A percentile compares a stretch with the other conserved stretches of the same genome.
These are phyloP conservation scores for Hycleus cichorii DNA, from an alignment of 1,140 invertebrate genomes.

Conservation along the genomic window DNA sequence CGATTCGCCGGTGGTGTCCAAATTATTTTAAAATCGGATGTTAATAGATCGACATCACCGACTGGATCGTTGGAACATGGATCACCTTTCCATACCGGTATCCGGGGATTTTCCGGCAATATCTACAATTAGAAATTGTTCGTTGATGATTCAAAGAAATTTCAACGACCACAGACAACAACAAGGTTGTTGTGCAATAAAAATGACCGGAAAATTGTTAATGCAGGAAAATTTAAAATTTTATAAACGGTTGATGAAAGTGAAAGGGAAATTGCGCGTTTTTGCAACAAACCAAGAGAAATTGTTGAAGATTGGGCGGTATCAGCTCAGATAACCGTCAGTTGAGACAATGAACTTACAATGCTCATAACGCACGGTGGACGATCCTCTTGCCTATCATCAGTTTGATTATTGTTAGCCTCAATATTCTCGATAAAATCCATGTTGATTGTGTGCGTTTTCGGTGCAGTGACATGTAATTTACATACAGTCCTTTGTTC, in stretches of 20 bases:
- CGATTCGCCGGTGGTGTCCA: slow-evolving; percentile 27
- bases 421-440: slow-evolving; percentile 23
- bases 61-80: slow-evolving; percentile 25
- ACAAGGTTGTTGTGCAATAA: no score
- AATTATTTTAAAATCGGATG: slow-evolving; percentile 25
- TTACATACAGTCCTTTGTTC: slow-evolving; percentile 16
- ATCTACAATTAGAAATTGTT: slow-evolving; percentile 18
- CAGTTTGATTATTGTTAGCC: background rate
- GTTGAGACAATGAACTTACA: slow-evolving; percentile 12
- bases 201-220: background rate
- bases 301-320: background rate
- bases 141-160: no score
- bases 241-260: background rate
- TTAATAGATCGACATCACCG: slow-evolving; percentile 26
- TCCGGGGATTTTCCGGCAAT: slow-evolving; percentile 25
- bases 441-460: slow-evolving; percentile 25
- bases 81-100: slow-evolving; percentile 33
- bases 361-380: slow-evolving; percentile 25
- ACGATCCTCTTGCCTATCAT: background rate
- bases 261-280: background rate
- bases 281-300: background rate
- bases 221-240: background rate
- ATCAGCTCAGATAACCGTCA: no score
- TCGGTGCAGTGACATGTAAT: slow-evolving; percentile 22
- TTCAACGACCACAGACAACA: no score